Conservation (phyloP, 2,797 vertebrate species). For the Percopsis omiscomaycus region DNA sequence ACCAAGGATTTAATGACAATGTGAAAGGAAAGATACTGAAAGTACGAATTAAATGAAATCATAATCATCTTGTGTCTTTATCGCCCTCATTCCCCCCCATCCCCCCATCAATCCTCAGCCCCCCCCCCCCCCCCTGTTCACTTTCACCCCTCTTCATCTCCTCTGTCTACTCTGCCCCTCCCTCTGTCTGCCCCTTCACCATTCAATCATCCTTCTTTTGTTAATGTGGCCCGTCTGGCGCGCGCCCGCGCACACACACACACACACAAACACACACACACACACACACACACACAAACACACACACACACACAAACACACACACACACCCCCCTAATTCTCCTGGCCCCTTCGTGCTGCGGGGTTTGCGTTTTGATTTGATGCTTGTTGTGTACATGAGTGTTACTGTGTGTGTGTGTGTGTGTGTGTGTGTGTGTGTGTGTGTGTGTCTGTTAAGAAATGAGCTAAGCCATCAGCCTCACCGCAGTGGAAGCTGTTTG, state of each 20-base stretch:
- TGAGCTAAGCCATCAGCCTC: too few relatives aligned
- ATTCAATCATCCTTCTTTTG: conserved; percentile 9
- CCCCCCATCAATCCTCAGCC: neutral
- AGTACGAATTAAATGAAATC: too few relatives aligned
- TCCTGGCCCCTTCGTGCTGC: neutral
- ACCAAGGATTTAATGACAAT: too few relatives aligned
- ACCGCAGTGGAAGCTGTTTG: neutral
- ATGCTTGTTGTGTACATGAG: neutral
- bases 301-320: neutral
- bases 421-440: neutral
- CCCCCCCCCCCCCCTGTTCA: neutral
- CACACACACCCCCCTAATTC: neutral
- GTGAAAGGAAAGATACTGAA: too few relatives aligned
- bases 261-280: neutral
- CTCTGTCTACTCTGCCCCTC: neutral
- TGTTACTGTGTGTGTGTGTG: neutral
- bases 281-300: neutral
- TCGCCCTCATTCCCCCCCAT: neutral
- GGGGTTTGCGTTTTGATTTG: too few relatives aligned
- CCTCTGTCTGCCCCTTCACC: neutral
- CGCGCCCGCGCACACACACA: neutral
- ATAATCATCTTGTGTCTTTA: too few relatives aligned
- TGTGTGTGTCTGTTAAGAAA: neutral
- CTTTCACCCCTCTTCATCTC: neutral
- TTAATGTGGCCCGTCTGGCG: neutral